Conservation (phyloP, 2,113 vertebrate genomes). For the Ailuropoda melanoleuca region DNA sequence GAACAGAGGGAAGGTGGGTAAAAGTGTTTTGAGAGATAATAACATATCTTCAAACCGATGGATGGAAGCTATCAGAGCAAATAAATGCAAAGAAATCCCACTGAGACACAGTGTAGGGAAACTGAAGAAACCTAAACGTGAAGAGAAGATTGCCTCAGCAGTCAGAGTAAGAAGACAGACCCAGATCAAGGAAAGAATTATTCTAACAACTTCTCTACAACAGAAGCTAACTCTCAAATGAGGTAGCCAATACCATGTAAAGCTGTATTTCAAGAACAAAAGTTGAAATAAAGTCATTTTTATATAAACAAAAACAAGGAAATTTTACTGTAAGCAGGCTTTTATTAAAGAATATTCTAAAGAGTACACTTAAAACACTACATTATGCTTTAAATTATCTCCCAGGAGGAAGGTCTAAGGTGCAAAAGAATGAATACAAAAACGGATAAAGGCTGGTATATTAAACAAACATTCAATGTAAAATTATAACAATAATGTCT, state of each 20-base stretch:
- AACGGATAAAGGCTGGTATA: neutral
- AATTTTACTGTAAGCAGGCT: neutral
- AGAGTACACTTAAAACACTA: neutral
- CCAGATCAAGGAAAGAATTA: neutral
- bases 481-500: neutral
- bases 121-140: neutral
- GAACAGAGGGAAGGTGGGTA: neutral
- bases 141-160: fast-evolving
- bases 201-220: neutral
- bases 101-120: fast-evolving
- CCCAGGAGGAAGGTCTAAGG: neutral
- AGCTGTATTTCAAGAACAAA: neutral
- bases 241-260: neutral
- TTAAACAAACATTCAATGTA: neutral
- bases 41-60: neutral
- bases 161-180: neutral
- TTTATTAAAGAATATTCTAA: neutral
- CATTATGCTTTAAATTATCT: neutral
- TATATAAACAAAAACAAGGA: neutral
- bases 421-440: neutral
- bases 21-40: neutral
- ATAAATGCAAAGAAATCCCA: neutral
- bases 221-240: neutral
- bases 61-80: neutral
- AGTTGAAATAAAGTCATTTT: neutral